These are phyloP conservation scores for Lymantria dispar DNA, from an alignment of 2,888 invertebrate genomes.

Conservation along the genomic window DNA sequence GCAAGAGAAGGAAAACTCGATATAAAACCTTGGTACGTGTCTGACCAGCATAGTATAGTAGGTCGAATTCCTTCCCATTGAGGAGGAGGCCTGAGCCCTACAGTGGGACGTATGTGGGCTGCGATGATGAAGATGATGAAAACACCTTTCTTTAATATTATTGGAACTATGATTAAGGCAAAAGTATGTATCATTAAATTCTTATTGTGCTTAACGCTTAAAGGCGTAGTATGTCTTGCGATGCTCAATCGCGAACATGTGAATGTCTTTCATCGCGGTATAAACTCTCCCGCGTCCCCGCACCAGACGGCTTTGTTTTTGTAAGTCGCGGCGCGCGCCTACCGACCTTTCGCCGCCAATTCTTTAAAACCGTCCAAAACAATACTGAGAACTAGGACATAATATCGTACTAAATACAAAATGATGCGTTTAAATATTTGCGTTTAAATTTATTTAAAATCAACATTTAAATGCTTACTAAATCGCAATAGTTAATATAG, in stretches of 20 bases:
- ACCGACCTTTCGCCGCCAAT: slow-evolving; percentile 52
- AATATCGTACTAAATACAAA: slow-evolving; percentile 47
- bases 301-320: slow-evolving; percentile 71
- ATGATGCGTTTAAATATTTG: neutral
- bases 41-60: too few relatives aligned
- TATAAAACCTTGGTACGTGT: too few relatives aligned
- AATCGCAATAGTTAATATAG: neutral
- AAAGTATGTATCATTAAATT: slow-evolving; percentile 20
- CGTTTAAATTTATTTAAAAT: too few relatives aligned
- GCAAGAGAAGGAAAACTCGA: too few relatives aligned
- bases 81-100: too few relatives aligned
- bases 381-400: slow-evolving; percentile 69
- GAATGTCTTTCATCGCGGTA: slow-evolving; percentile 36
- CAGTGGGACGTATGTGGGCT: too few relatives aligned
- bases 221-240: slow-evolving; percentile 34
- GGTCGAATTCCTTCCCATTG: too few relatives aligned
- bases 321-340: slow-evolving; percentile 70
- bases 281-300: slow-evolving; percentile 43
- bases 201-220: slow-evolving; percentile 20
- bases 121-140: too few relatives aligned
- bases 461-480: neutral
- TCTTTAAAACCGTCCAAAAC: slow-evolving; percentile 59
- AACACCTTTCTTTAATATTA: too few relatives aligned
- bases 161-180: too few relatives aligned
- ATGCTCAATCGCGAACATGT: slow-evolving; percentile 32